These are phyloP conservation scores for Galago senegalensis DNA, from an alignment of 2,797 vertebrate species.

Conservation along the genomic window DNA sequence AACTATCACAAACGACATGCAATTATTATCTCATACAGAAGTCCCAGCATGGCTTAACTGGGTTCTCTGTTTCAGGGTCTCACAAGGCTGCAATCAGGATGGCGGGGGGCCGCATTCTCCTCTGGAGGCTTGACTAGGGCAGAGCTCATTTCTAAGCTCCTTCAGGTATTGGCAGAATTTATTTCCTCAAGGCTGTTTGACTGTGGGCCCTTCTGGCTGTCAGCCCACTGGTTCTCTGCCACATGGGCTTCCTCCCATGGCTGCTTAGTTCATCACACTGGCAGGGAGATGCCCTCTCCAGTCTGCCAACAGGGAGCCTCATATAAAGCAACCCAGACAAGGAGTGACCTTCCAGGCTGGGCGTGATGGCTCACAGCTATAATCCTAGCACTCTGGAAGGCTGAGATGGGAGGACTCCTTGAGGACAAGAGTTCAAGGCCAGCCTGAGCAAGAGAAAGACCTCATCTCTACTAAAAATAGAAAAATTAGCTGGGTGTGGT, in stretches of 20 bases:
- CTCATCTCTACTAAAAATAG: too few species aligned
- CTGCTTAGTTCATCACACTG: not conserved
- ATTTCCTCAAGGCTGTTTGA: not conserved
- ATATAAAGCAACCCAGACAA: not conserved
- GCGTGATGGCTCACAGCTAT: too few species aligned
- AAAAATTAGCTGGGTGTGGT: too few species aligned
- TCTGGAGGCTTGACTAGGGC: not conserved
- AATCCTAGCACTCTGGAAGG: too few species aligned
- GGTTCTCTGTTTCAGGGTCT: not conserved
- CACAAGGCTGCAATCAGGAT: not conserved
- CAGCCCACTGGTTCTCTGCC: not conserved
- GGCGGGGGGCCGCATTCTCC: not conserved
- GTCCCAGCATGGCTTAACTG: too few species aligned
- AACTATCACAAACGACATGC: not conserved
- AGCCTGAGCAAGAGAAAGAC: too few species aligned
- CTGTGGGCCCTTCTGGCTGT: not conserved
- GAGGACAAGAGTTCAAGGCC: too few species aligned
- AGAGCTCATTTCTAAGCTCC: not conserved
- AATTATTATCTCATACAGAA: not conserved
- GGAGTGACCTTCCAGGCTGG: not conserved
- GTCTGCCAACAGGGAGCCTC: not conserved
- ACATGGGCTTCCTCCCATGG: not conserved
- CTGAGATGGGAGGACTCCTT: too few species aligned
- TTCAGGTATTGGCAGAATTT: not conserved
- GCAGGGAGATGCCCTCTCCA: not conserved